Base-by-base conservation (phyloP, 1,140 invertebrate genomes). In the Antheraea mylitta region DNA sequence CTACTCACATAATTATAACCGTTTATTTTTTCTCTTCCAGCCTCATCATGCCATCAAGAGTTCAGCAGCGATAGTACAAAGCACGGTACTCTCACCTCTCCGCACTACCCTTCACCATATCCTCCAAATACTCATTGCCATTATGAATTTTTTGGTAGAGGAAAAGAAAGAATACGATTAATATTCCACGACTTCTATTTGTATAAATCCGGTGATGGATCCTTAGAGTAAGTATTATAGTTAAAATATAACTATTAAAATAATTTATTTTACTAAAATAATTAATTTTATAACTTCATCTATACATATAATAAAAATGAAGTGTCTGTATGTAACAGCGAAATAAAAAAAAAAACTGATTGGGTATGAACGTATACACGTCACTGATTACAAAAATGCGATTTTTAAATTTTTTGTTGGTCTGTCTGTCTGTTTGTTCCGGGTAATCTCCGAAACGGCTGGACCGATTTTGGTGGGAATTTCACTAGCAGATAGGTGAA, bases 81-180 rank as follows among this genome's bases (percentile, higher is more conserved):
- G 89, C 96, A 96, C 68, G 97, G 97, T 9, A 95, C 95, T 3
- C 94, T 98, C 67, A 94, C 95, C 18, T 97, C 96, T 58, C 96
- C 96, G 45, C 94, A 94, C 77, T 97, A 95, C 85, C 96, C 96
- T 42, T 93, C 94, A 73, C 94, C 95, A 22, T 97, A 97, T 89
- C 95, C 95, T 63, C 83, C 95, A 2, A 94, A 95, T 74, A 95
- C 96, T 6, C 94, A 95, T 67, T 98, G 97, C 89, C 95, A 95
- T 77, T 98, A 97, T 86, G 96, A 97, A 74, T 98, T 98, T 82
- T 95, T 96, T 79, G 97, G 96, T 58, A 93, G 95, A 71, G 96
- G 96, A 30, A 96, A 96, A 70, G 96, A 98, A 90, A 93, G 96
- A 80, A 81, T 90, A 73, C 84, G 90, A 85, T 73, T 90, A 77